Base-by-base conservation (phyloP, 2,888 invertebrate species). In the Aleiodes leptofemur region DNA sequence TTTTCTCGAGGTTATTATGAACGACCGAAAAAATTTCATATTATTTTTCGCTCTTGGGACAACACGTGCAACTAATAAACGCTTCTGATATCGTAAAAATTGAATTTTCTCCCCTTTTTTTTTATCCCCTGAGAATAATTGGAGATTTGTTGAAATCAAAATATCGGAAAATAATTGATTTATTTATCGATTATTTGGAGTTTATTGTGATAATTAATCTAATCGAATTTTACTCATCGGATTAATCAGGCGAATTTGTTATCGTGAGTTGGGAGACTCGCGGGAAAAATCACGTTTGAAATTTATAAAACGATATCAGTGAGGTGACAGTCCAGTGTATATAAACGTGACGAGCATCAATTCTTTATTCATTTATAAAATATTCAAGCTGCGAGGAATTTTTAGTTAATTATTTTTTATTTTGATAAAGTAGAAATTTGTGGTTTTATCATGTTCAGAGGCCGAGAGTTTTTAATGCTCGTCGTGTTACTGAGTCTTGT, bases 31-130 rank as follows among this genome's bases (percentile, higher is more conserved):
- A 51, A 51, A 48, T 43, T 64, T 48, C 23, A 48, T 64, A 64
- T 64, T 64, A 64, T 64, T 16, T 64, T 48, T 64, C 64, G 43
- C n/a, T 59, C 23, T 55, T n/a, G 14, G 64, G 8, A 16, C 64
- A 23, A 29, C 48, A 48, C 64, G 64, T 64, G 48, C 64, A 23
- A 43, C n/a, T 14, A 23, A 64, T 64, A 11, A 64, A 43, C 14
- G 43, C 23, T 6, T 8, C 14, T 48, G 43, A 48, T 64, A 48
- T 7, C 34, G 43, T 64, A 13, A 38, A 64, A 48, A 34, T 59
- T 34, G 3, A 29, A 59, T 59, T 34, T 43, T 8, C 43, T 43
- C 11, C 43, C 7, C 11, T n/a, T 4, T 3, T 11, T 16, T 64
- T 43, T 6, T 43, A 5, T 8, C 51, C n/a, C n/a, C n/a, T n/a